A percentile compares a stretch with the other conserved stretches of the same genome.
phyloP scores from a whole-genome alignment of 1,140 invertebrate genomes.

The Eriosoma lanigerum region DNA sequence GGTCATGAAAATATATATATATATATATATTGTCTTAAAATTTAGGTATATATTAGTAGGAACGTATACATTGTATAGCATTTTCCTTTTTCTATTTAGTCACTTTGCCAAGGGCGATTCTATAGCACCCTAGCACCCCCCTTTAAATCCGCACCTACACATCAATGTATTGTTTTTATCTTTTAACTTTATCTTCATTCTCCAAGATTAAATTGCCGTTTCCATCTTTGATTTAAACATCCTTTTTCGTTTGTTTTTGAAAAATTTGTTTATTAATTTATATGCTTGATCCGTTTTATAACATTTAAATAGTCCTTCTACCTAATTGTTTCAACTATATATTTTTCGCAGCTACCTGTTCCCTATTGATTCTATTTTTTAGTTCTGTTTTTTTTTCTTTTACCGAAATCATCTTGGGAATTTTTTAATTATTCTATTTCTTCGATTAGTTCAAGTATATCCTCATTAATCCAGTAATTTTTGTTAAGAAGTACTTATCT shows the following conservation, averaged over 20 bases:
- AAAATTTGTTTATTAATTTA: background rate
- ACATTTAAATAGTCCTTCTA: background rate
- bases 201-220: slow-evolving; percentile 13
- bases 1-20: no score
- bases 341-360: background rate
- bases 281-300: background rate
- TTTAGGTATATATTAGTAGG: no score
- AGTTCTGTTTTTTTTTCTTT: background rate
- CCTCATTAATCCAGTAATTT: no score
- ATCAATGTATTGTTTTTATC: no score
- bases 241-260: background rate
- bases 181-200: no score
- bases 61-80: no score
- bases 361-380: slow-evolving; percentile 18
- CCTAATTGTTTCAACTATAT: background rate
- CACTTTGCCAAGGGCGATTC: no score
- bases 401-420: slow-evolving; percentile 1
- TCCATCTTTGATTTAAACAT: background rate
- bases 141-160: no score
- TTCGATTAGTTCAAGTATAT: background rate
- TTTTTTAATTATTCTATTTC: background rate
- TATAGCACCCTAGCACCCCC: no score
- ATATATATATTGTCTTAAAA: no score
- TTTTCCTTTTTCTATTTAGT: no score
- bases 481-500: no score